These are phyloP conservation scores for Pygmarrhopalites habei DNA, from an alignment of 1,140 invertebrate genomes.

Conservation along the genomic window DNA sequence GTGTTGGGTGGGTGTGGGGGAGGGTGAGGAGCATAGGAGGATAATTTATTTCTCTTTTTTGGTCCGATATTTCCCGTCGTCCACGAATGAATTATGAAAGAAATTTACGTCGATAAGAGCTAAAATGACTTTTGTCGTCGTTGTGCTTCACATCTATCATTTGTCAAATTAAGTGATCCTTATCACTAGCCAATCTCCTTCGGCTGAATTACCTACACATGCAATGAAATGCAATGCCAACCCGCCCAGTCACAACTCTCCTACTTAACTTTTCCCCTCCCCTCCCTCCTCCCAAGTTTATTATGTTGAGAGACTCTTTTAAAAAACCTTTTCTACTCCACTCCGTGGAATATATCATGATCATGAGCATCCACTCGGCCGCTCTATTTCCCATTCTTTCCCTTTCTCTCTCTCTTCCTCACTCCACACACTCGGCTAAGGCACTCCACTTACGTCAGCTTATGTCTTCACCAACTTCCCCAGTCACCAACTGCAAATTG, in stretches of 20 bases:
- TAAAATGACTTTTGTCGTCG: constrained; percentile 32
- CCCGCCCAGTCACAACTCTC: neutral
- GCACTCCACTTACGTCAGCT: too few species aligned
- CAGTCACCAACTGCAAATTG: too few species aligned
- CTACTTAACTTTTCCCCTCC: neutral
- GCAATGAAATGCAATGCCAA: neutral
- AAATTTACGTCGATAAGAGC: constrained; percentile 36
- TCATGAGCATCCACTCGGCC: too few species aligned
- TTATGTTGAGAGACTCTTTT: neutral
- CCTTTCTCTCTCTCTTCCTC: too few species aligned
- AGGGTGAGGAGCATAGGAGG: neutral
- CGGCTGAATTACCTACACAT: constrained; percentile 28
- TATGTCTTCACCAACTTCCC: too few species aligned
- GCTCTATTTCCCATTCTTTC: too few species aligned
- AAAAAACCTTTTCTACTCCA: neutral
- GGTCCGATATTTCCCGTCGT: constrained; percentile 13
- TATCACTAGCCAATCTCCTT: constrained; percentile 35
- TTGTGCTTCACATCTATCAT: constrained; percentile 35
- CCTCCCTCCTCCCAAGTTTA: neutral
- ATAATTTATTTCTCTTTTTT: constrained; percentile 32
- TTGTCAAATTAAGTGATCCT: constrained; percentile 37
- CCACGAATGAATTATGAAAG: constrained; percentile 32
- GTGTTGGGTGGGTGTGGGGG: neutral
- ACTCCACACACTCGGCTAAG: too few species aligned
- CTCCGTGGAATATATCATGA: neutral